Evolutionary conservation across 1,140 invertebrate genomes (phyloP), one percentile per base, ranked within the genome.

Genomic region (Dendroctonus ponderosae): DNA sequence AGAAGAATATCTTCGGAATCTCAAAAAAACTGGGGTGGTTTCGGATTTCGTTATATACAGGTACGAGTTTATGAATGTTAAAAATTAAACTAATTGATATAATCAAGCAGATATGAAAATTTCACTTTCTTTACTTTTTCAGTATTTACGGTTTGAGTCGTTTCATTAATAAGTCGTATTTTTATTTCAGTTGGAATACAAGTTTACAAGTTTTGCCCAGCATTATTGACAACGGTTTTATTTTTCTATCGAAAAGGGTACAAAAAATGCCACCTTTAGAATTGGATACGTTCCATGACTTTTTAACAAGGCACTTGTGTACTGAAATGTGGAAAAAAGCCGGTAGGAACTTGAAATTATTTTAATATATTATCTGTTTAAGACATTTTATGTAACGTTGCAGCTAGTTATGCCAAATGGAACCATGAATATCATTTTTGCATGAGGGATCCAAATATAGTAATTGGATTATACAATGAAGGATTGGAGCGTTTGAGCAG

Each of bases 241-340:
- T 84, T 57, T 88, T 86, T 84, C 70, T 87, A 44, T 79, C 85
- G 0, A 82, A 82, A 66, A 84, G 83, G 58, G 82, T 79, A 68
- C 80, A 84, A 40, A 77, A 76, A 51, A 70, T 75, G 7, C 81
- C 85, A 43, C 80, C 83, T 0, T 70, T 88, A 7, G 82, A 86
- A 80, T 82, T 87, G 76, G 82, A 88, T 76, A 77, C 80, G 57
- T 71, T 88, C 0, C 80, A 81, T 69, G 81, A 81, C 7, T 79
- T 86, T 57, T 80, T 86, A 68, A 77, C 82, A 56, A 80, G 81
- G 67, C 83, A 84, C 74, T 77, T 88, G 15, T 85, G 84, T 48
- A 84, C 85, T 68, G 87, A 89, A 75, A 79, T 90, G 37, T 90
- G 87, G 83, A 78, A 83, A 46, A 83, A 82, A 68, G 80, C 89